phyloP scores from a whole-genome alignment of 2,113 vertebrate genomes.

The Alethe diademata region DNA sequence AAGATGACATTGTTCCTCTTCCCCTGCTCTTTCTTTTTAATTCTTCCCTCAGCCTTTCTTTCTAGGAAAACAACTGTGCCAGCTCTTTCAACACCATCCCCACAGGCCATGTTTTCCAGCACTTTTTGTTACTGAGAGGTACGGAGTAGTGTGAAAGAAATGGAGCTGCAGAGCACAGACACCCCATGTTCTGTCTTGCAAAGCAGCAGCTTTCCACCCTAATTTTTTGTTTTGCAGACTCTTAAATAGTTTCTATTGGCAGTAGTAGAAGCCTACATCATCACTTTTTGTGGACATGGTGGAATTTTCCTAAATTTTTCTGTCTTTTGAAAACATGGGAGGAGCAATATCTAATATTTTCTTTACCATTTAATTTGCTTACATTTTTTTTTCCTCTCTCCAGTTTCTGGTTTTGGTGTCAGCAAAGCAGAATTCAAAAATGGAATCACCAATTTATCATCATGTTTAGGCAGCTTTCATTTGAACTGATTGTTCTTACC shows the following conservation, averaged over 20 bases:
- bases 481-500: background rate
- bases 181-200: background rate
- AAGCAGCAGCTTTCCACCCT: background rate
- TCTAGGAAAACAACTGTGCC: background rate
- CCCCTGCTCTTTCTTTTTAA: background rate
- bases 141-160: background rate
- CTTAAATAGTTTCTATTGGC: background rate
- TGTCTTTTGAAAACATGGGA: background rate
- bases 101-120: background rate
- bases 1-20: background rate
- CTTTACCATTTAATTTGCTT: background rate
- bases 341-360: background rate
- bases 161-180: background rate
- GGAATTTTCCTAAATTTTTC: background rate
- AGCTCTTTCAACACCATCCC: background rate
- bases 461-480: background rate
- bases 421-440: background rate
- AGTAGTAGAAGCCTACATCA: rapidly evolving
- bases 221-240: background rate
- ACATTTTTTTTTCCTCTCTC: background rate
- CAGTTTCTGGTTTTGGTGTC: background rate
- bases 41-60: background rate
- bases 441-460: background rate
- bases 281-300: background rate
- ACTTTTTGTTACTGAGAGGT: background rate